Evolutionary conservation across 2,113 vertebrate species (phyloP), one percentile per base, ranked within the genome.

Genomic region (Alligator sinensis): DNA sequence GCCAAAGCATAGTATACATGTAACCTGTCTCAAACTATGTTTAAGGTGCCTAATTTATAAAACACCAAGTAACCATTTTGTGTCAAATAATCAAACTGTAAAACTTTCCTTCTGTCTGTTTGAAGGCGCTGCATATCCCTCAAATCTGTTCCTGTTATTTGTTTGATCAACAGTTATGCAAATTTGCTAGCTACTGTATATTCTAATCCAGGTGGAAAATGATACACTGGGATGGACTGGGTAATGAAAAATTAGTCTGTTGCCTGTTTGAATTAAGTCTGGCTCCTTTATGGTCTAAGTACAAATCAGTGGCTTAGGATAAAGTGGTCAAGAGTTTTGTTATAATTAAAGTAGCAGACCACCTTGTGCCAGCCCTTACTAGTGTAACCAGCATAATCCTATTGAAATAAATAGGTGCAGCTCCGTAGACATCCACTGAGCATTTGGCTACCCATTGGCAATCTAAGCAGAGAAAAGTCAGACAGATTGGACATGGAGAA

Each of bases 41-140:
- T 28, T 78, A 90, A 14, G 27, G 72, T 95, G 83, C 94, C 84
- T 92, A 77, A 87, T 72, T 90, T 96, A 94, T 95, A 91, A 93
- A 91, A 96, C 91, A 96, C 93, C 38, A 17, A 83, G 75, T 94
- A 86, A 84, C 90, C 0, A 82, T 94, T 96, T 95, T 92, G 63
- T 95, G 88, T 96, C 94, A 87, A 94, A 90, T 85, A 91, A 1
- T 3, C 80, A 77, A 77, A 30, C 70, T 89, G 2, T 92, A 80
- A 77, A 72, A 58, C 62, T 93, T 96, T 95, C 95, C 86, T 95
- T 87, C 80, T 10, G 15, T 90, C 94, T 85, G 34, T 86, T 47
- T 57, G 64, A 93, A 93, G 74, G 91, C n/a, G 82, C 70, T 92
- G 66, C 81, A 25, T 25, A 55, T 84, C 92, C 83, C 68, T 76